Evolutionary conservation across 2,797 vertebrate genomes (phyloP).

Genomic region (Characodon lateralis): DNA sequence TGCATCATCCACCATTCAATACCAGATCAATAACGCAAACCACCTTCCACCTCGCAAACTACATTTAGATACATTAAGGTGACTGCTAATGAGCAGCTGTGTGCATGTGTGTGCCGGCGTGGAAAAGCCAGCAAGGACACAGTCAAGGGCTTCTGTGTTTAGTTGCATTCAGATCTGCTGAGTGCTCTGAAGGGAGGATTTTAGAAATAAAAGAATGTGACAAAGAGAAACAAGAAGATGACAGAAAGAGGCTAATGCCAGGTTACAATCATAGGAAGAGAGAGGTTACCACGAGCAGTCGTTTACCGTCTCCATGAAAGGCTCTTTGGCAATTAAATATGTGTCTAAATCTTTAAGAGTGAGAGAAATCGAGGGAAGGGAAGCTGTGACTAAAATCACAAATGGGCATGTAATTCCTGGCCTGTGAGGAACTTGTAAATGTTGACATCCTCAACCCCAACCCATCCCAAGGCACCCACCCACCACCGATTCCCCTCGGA

Average conservation of each 20-base stretch:
- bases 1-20: constrained; percentile 78
- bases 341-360: constrained; percentile 43
- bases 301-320: constrained; percentile 39
- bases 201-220: constrained; percentile 52
- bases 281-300: constrained; percentile 38
- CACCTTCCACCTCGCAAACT: constrained; percentile 74
- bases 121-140: constrained; percentile 53
- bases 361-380: constrained; percentile 21
- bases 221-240: constrained; percentile 54
- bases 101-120: constrained; percentile 3
- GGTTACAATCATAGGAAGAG: constrained; percentile 47
- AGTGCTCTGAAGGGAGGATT: constrained; percentile 52
- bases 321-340: constrained; percentile 55
- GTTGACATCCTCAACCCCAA: constrained; percentile 48
- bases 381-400: constrained; percentile 64
- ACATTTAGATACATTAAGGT: constrained; percentile 81
- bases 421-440: constrained; percentile 68
- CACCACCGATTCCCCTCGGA: constrained; percentile 15
- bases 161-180: constrained; percentile 59
- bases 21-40: constrained; percentile 77
- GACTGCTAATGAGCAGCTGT: constrained; percentile 75
- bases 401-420: constrained; percentile 68
- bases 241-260: constrained; percentile 46
- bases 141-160: constrained; percentile 56
- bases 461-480: constrained; percentile 1